These are phyloP conservation scores for Anoplius nigerrimus DNA, from an alignment of 2,888 invertebrate genomes.

Conservation along the genomic window DNA sequence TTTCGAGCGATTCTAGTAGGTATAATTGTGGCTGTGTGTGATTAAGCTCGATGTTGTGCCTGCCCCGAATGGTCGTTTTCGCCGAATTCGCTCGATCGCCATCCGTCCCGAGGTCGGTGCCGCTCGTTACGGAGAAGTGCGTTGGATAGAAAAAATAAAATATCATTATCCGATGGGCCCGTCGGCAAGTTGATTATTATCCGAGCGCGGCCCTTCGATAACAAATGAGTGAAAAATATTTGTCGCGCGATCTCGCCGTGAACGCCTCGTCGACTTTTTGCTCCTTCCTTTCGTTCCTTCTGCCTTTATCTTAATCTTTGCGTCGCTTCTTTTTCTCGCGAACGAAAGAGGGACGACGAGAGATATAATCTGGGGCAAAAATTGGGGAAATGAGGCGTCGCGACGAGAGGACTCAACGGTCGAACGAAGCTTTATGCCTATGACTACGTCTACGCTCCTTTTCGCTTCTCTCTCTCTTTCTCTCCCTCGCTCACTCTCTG, in stretches of 20 bases:
- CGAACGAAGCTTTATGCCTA: too few relatives aligned
- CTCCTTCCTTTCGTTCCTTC: background rate
- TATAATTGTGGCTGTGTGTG: too few relatives aligned
- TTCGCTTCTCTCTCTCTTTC: conserved; percentile 11
- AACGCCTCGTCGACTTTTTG: background rate
- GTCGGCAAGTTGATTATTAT: background rate
- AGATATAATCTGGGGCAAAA: too few relatives aligned
- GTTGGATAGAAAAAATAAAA: conserved; percentile 19
- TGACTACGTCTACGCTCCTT: background rate
- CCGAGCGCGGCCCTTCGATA: conserved; percentile 45
- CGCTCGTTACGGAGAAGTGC: background rate
- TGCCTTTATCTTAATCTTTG: background rate
- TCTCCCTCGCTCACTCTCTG: conserved; percentile 16
- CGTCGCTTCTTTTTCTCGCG: background rate
- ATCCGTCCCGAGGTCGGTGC: background rate
- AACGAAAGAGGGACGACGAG: background rate
- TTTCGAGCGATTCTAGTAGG: too few relatives aligned
- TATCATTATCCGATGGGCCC: conserved; percentile 8
- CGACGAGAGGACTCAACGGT: too few relatives aligned
- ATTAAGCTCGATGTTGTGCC: too few relatives aligned
- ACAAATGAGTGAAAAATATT: conserved; percentile 53
- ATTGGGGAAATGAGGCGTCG: too few relatives aligned
- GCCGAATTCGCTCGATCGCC: background rate
- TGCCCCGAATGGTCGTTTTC: background rate
- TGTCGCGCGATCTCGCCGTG: conserved; percentile 3